phyloP scores from a whole-genome alignment of 2,888 invertebrate genomes.

The Lasioglossum calceatum region DNA sequence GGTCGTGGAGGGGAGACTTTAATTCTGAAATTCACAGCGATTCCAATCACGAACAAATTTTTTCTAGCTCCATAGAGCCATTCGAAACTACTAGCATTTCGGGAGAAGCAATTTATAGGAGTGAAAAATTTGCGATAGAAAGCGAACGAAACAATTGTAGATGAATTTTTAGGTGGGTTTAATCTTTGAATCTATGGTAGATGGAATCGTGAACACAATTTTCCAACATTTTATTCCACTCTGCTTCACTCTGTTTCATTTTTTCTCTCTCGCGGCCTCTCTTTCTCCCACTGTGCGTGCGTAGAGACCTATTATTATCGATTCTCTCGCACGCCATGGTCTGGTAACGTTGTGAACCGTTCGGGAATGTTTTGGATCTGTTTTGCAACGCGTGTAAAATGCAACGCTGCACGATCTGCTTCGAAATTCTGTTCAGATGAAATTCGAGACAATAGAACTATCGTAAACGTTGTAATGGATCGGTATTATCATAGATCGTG shows the following conservation, averaged over 20 bases:
- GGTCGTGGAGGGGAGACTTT: neutral
- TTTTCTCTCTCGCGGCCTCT: too few relatives aligned
- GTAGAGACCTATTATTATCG: conserved; percentile 7
- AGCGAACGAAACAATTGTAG: neutral
- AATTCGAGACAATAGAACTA: neutral
- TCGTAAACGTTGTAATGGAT: neutral
- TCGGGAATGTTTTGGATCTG: neutral
- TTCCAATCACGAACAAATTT: neutral
- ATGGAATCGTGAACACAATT: neutral
- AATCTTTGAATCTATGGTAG: neutral
- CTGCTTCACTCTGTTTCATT: too few relatives aligned
- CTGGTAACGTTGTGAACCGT: neutral
- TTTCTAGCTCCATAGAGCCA: neutral
- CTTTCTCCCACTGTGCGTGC: neutral
- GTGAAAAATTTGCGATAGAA: neutral
- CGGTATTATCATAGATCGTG: neutral
- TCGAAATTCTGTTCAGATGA: neutral
- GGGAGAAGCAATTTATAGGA: neutral
- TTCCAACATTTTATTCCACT: too few relatives aligned
- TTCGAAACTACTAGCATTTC: neutral
- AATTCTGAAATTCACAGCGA: neutral
- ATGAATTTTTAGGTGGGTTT: neutral
- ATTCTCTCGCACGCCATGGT: neutral
- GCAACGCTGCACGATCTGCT: neutral
- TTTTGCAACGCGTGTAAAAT: neutral